These are phyloP conservation scores for Paedocypris sp. DNA, from an alignment of 2,113 vertebrate genomes.

Conservation along the genomic window DNA sequence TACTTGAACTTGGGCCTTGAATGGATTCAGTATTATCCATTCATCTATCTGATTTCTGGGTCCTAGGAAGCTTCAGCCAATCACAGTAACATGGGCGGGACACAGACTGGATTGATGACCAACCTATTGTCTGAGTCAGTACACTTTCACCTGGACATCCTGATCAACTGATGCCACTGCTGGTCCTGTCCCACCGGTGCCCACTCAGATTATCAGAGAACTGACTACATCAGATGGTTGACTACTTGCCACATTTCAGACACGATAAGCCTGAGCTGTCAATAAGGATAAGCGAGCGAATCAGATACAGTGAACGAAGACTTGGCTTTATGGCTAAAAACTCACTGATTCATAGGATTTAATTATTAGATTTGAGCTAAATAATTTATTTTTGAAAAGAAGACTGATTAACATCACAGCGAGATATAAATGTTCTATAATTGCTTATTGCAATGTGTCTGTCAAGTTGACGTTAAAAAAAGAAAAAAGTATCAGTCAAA, in stretches of 20 bases:
- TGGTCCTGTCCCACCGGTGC: slow-evolving; percentile 10
- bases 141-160: too few relatives aligned
- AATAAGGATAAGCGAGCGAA: slow-evolving; percentile 2
- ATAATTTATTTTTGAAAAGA: background rate
- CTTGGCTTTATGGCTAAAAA: background rate
- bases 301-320: background rate
- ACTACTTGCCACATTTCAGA: slow-evolving; percentile 18
- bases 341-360: background rate
- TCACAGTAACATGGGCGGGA: too few relatives aligned
- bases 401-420: background rate
- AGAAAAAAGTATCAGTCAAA: too few relatives aligned
- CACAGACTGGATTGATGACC: too few relatives aligned
- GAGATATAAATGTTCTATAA: background rate
- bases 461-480: too few relatives aligned
- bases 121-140: too few relatives aligned
- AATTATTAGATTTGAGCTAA: background rate
- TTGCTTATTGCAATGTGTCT: background rate
- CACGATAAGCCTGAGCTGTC: slow-evolving; percentile 19
- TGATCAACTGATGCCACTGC: slow-evolving; percentile 13
- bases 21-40: too few relatives aligned
- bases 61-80: too few relatives aligned
- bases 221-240: slow-evolving; percentile 16
- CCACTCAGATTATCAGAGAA: slow-evolving; percentile 26
- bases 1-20: too few relatives aligned
- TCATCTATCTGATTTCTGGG: too few relatives aligned